These are phyloP conservation scores for Trachythela sp. DNA, from an alignment of 64 coral and sea anemone species.

Conservation along the genomic window DNA sequence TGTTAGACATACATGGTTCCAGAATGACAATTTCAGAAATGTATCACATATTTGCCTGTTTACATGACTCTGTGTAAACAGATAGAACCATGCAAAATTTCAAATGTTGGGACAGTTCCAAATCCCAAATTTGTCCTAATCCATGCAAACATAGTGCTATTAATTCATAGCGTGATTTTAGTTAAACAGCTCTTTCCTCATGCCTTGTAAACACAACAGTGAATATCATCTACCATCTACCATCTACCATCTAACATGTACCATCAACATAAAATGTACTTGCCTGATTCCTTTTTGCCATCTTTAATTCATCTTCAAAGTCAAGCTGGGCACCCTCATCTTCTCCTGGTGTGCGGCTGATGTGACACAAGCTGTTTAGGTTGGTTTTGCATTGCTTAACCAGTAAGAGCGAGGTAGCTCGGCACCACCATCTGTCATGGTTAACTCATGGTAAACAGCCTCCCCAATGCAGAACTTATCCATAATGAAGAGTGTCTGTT, in stretches of 20 bases:
- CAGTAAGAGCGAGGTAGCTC: conserved; percentile 37
- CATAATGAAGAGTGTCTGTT: not conserved
- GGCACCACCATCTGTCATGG: conserved; percentile 11
- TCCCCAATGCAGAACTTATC: conserved; percentile 32
- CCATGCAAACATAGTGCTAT: too few relatives aligned
- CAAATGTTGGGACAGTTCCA: too few relatives aligned
- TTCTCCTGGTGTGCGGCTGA: conserved; percentile 32
- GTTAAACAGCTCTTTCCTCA: too few relatives aligned
- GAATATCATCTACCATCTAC: not conserved
- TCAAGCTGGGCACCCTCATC: conserved; percentile 42
- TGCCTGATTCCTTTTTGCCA: conserved; percentile 27
- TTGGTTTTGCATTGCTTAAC: conserved; percentile 45
- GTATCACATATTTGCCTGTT: too few relatives aligned
- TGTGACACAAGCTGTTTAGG: conserved; percentile 51
- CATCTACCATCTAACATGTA: not conserved
- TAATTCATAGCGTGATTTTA: too few relatives aligned
- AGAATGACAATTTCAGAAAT: too few relatives aligned
- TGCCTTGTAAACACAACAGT: not conserved
- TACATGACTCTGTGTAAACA: too few relatives aligned
- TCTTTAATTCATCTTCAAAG: conserved; percentile 12
- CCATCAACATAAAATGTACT: not conserved
- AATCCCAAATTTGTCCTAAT: too few relatives aligned
- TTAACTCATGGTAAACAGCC: conserved; percentile 57
- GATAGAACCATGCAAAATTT: too few relatives aligned
- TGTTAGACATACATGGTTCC: too few relatives aligned